A percentile compares a stretch with the other conserved stretches of the same genome.
phyloP scores from a whole-genome alignment of 2,888 invertebrate genomes.

The Linnaemya vulpina region DNA sequence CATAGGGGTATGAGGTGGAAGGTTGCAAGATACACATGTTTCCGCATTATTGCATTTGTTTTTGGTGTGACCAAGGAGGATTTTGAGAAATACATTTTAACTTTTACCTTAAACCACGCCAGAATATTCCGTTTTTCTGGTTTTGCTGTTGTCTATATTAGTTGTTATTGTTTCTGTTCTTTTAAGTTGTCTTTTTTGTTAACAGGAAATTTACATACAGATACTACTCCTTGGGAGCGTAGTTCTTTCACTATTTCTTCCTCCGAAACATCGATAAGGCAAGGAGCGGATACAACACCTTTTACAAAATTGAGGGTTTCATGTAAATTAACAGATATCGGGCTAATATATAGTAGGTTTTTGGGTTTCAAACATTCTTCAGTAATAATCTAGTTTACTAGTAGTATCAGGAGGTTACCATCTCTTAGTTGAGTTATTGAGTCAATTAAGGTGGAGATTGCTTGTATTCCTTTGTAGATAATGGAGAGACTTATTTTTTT shows the following conservation, averaged over 20 bases:
- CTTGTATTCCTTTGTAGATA: slow-evolving; percentile 23
- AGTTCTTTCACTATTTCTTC: slow-evolving; percentile 48
- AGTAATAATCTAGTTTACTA: slow-evolving; percentile 16
- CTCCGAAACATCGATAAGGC: slow-evolving; percentile 39
- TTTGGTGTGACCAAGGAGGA: slow-evolving; percentile 38
- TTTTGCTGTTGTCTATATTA: not conserved
- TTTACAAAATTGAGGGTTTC: slow-evolving; percentile 34
- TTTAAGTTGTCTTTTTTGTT: not conserved
- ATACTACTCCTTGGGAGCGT: slow-evolving; percentile 20
- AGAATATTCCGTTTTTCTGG: not conserved
- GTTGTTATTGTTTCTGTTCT: not conserved
- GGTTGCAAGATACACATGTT: slow-evolving; percentile 7
- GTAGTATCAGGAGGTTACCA: slow-evolving; percentile 27
- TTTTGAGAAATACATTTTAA: no score
- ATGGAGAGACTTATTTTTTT: slow-evolving; percentile 27
- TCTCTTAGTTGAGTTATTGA: slow-evolving; percentile 39
- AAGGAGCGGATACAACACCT: slow-evolving; percentile 44
- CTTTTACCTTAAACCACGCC: not conserved
- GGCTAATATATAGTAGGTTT: slow-evolving; percentile 3
- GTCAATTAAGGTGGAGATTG: slow-evolving; percentile 31
- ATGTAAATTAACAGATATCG: slow-evolving; percentile 30
- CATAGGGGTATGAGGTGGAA: not conserved
- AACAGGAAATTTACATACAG: slow-evolving; percentile 12
- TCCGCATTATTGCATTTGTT: slow-evolving; percentile 10
- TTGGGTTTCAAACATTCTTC: slow-evolving; percentile 69